Evolutionary conservation across 2,113 vertebrate species (phyloP).

Genomic region (Leucopsar rothschildi): DNA sequence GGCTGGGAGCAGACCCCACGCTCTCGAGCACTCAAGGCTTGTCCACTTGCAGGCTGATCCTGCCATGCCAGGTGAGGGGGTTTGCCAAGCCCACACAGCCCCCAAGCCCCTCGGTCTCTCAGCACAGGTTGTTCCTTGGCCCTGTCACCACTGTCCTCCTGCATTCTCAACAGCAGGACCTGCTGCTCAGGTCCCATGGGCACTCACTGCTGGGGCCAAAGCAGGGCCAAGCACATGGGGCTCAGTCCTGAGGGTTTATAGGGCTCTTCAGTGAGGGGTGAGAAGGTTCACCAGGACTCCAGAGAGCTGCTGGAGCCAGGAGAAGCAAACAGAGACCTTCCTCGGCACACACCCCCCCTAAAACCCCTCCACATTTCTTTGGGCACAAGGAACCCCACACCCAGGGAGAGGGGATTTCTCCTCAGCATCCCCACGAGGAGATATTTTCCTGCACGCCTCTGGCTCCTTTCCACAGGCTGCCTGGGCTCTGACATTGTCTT

Average conservation of each 20-base stretch:
- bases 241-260: neutral
- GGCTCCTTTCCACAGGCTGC: neutral
- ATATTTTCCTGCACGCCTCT: neutral
- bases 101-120: neutral
- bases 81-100: neutral
- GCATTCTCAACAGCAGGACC: neutral
- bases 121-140: neutral
- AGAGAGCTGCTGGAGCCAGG: neutral
- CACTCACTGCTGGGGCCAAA: rapidly evolving
- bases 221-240: neutral
- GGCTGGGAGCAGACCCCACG: neutral
- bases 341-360: rapidly evolving
- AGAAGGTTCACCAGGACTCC: neutral
- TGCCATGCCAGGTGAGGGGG: neutral
- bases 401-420: neutral
- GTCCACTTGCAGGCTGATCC: neutral
- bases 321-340: neutral
- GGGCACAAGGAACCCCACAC: neutral
- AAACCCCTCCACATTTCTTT: neutral
- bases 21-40: neutral
- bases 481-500: neutral
- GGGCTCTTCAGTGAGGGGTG: neutral
- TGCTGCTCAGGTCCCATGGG: neutral
- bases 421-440: neutral
- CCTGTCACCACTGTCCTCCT: neutral